Evolutionary conservation across 2,797 vertebrate species (phyloP).

Genomic region (Eulemur rubriventer): DNA sequence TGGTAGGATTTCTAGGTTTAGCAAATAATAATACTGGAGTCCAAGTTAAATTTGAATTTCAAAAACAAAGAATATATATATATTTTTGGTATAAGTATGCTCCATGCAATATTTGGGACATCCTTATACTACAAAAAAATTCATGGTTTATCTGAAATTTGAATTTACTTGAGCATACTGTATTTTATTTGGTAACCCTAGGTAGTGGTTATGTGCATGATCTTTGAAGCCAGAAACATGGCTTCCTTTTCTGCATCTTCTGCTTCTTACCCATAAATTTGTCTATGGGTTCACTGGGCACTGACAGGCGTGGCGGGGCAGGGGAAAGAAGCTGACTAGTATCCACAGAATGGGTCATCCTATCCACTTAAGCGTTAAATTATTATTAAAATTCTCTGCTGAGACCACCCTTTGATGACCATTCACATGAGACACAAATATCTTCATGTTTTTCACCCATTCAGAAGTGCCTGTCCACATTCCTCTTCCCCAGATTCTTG

Average conservation of each 20-base stretch:
- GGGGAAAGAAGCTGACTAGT: neutral
- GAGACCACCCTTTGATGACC: neutral
- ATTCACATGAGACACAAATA: neutral
- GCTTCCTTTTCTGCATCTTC: neutral
- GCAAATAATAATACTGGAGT: neutral
- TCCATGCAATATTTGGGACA: neutral
- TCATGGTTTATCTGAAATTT: neutral
- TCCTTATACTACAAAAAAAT: neutral
- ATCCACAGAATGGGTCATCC: too few relatives aligned
- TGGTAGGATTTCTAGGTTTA: neutral
- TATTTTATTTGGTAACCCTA: neutral
- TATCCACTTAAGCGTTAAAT: neutral
- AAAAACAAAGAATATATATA: neutral
- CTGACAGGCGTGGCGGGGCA: neutral
- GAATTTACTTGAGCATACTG: neutral
- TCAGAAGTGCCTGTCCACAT: neutral
- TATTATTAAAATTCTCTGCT: neutral
- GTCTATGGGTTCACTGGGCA: neutral
- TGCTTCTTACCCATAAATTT: neutral
- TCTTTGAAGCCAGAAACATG: neutral
- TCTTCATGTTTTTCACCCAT: neutral
- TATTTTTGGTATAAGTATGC: neutral
- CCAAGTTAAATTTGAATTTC: neutral
- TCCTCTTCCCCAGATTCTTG: neutral
- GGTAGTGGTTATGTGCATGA: neutral